Evolutionary conservation across 2,888 invertebrate species (phyloP), one percentile per base, ranked within the genome.

Genomic region (Liposcelis brunnea): DNA sequence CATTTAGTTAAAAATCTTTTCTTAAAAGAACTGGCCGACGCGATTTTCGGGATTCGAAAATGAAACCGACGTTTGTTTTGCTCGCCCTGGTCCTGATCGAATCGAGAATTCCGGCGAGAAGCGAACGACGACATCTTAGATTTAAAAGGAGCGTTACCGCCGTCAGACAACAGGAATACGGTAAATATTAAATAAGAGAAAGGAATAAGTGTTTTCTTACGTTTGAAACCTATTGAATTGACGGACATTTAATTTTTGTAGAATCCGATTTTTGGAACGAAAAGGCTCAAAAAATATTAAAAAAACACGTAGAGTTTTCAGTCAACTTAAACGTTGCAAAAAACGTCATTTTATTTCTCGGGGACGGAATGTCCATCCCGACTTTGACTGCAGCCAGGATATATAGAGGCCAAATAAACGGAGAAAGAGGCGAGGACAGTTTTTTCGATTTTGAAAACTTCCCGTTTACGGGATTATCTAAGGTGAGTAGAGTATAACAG

Each of bases 361-460:
- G 89, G 1, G 89, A 90, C 57, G 89, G 89, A 2, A 85, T 90
- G 86, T 84, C 85, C 18, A 67, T 86, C 43, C 70, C 85, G 0
- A 89, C 89, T 0, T 61, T 85, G 12, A 76, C 82, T 0, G 84
- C 86, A 0, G 74, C 84, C 0, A 70, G 89, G 51, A 75, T 75
- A 1, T 75, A 79, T 54, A 63, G 78, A 10, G 86, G 84, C 0
- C 80, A 80, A 56, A 55, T 70, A 49, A 62, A 68, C 2, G 60
- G 60, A 3, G 60, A 62, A 2, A 52, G 66, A 8, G 85, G 84
- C 1, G 86, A 85, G 60, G 80, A 82, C 52, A 61, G 72, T 16
- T 63, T 68, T 31, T 65, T 87, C 1, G 71, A 74, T 44, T 86
- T 85, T 54, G 87, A 87, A 48, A 52, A 53, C 11, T 65, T 68